phyloP scores from a whole-genome alignment of 2,797 vertebrate genomes.

The Lerista edwardsae region DNA sequence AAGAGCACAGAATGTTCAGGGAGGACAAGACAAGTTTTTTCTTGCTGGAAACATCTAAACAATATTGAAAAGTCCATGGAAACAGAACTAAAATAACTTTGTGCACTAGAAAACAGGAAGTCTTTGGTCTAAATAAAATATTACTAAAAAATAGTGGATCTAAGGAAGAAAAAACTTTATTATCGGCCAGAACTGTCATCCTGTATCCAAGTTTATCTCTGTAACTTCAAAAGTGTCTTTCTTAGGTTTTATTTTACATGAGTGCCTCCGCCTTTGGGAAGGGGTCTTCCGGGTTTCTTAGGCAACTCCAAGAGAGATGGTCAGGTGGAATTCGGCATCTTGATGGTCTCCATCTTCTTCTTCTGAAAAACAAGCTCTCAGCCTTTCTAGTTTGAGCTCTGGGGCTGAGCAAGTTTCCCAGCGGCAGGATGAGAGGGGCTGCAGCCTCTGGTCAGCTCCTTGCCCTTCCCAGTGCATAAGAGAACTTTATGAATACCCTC shows the following conservation, averaged over 20 bases:
- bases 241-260: background rate
- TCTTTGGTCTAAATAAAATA: constrained; percentile 9
- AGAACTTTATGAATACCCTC: no score
- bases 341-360: no score
- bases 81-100: constrained; percentile 50
- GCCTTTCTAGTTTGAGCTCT: no score
- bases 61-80: constrained; percentile 55
- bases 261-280: no score
- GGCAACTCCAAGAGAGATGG: no score
- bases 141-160: background rate
- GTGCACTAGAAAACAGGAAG: constrained; percentile 17
- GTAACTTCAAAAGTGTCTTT: constrained; percentile 2
- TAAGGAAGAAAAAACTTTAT: background rate
- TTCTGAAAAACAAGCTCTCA: no score
- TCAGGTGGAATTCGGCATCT: no score
- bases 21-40: constrained; percentile 65
- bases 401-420: no score
- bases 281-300: no score
- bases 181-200: background rate
- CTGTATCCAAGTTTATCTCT: background rate
- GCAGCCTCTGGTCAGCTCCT: no score
- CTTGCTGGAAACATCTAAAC: constrained; percentile 63
- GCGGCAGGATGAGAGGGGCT: no score
- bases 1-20: constrained; percentile 58
- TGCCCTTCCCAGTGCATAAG: no score